These are phyloP conservation scores for Saiga tatarica DNA, from an alignment of 2,113 vertebrate species.

Conservation along the genomic window DNA sequence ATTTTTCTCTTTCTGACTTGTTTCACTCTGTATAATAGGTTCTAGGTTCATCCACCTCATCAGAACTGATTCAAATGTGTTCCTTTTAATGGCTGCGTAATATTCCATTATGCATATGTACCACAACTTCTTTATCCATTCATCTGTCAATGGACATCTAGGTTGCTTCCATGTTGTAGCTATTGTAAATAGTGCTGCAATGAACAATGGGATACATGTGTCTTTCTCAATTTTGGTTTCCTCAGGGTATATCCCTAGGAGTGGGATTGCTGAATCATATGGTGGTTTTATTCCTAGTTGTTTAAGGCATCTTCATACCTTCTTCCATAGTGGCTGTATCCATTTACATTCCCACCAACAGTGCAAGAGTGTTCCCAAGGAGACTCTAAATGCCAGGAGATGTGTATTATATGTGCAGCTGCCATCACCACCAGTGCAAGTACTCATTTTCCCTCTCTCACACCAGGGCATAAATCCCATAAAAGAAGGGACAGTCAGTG, in stretches of 20 bases:
- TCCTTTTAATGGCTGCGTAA: not conserved
- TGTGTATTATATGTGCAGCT: accelerated
- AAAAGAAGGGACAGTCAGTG: not conserved
- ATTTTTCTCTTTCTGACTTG: not conserved
- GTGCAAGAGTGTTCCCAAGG: not conserved
- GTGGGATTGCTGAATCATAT: not conserved
- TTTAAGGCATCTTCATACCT: not conserved
- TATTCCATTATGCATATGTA: not conserved
- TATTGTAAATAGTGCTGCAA: accelerated
- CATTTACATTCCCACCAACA: not conserved
- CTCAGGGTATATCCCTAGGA: not conserved
- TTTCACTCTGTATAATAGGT: not conserved
- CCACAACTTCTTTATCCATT: not conserved
- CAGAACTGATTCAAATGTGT: not conserved
- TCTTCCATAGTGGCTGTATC: not conserved
- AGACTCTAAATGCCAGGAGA: not conserved
- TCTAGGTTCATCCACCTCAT: not conserved
- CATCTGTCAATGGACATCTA: not conserved
- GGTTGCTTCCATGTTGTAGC: not conserved
- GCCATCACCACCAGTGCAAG: too few relatives aligned
- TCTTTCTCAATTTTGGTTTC: not conserved
- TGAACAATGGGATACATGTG: not conserved
- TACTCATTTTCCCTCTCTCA: not conserved
- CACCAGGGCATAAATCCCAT: accelerated
- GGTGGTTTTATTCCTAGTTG: not conserved